Evolutionary conservation across 2,113 vertebrate species (phyloP).

Genomic region (Prionailurus viverrinus): DNA sequence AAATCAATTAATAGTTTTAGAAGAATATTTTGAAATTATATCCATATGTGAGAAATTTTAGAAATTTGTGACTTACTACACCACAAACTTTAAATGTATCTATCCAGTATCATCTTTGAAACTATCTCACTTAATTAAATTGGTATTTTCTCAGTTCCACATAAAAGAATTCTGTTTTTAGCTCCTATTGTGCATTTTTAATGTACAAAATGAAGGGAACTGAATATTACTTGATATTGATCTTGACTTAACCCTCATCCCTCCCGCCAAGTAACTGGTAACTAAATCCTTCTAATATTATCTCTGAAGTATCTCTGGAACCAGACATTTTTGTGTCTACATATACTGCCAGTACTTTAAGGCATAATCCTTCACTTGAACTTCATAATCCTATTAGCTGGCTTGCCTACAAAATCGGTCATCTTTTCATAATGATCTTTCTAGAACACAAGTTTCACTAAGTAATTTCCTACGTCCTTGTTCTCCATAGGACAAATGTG

Average conservation of each 20-base stretch:
- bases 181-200: neutral
- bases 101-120: conserved; percentile 57
- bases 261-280: neutral
- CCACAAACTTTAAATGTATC: conserved; percentile 38
- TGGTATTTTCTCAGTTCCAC: neutral
- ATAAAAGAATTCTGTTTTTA: neutral
- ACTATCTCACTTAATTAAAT: conserved; percentile 62
- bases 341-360: neutral
- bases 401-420: neutral
- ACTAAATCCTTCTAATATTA: neutral
- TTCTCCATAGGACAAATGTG: neutral
- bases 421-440: neutral
- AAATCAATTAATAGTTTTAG: neutral
- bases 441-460: neutral
- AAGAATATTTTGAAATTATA: conserved; percentile 12
- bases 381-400: neutral
- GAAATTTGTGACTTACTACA: conserved; percentile 67
- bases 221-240: neutral
- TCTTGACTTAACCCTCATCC: neutral
- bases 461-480: neutral
- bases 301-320: neutral
- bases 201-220: neutral
- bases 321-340: neutral
- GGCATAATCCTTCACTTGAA: neutral
- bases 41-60: conserved; percentile 59